These are phyloP conservation scores for Rousettus leschenaultii DNA, from an alignment of 2,113 vertebrate species.

Conservation along the genomic window DNA sequence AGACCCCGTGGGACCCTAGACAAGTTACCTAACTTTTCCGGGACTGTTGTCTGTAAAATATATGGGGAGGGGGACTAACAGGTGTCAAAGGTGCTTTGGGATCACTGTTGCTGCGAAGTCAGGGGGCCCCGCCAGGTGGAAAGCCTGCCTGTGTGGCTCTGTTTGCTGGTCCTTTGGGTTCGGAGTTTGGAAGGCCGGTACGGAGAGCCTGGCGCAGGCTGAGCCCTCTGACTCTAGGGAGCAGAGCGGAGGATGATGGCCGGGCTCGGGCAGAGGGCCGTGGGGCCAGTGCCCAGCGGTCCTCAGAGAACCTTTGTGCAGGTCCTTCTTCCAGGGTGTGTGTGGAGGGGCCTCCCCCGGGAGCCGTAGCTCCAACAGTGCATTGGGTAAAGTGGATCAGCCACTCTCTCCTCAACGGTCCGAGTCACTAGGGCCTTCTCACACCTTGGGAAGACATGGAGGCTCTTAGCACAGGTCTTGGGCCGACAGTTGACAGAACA, in stretches of 20 bases:
- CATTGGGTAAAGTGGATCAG: neutral
- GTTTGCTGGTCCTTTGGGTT: neutral
- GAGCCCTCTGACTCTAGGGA: neutral
- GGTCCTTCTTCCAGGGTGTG: neutral
- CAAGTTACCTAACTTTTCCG: neutral
- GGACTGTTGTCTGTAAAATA: neutral
- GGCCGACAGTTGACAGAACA: neutral
- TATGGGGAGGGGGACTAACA: neutral
- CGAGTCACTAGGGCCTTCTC: neutral
- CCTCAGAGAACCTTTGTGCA: neutral
- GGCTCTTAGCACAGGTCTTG: neutral
- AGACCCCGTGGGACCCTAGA: neutral
- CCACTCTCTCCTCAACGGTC: neutral
- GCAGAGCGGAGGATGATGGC: too few species aligned
- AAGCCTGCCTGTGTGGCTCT: neutral
- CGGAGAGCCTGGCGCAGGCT: too few species aligned
- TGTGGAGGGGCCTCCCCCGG: neutral
- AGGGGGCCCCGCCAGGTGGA: neutral
- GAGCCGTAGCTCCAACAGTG: neutral
- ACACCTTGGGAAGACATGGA: neutral
- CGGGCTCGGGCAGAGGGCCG: neutral
- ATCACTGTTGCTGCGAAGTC: neutral
- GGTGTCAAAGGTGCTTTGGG: neutral
- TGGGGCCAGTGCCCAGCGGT: fast-evolving
- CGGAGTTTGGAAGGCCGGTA: neutral